phyloP scores from a whole-genome alignment of 2,113 vertebrate genomes.

The Erinaceus europaeus region DNA sequence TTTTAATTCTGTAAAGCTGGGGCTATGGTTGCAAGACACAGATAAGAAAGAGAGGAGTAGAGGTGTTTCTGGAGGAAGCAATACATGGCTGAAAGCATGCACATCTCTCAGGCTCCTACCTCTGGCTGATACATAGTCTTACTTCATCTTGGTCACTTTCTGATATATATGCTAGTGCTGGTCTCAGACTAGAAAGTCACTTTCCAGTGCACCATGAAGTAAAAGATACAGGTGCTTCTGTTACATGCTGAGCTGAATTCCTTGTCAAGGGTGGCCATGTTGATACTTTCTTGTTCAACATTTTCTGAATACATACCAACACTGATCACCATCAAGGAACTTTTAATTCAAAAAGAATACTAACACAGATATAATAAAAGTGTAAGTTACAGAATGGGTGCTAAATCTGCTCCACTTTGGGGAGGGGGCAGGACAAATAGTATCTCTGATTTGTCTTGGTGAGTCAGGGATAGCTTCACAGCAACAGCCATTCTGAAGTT shows the following conservation, averaged over 20 bases:
- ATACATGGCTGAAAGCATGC: neutral
- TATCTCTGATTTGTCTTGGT: neutral
- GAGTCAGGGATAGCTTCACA: neutral
- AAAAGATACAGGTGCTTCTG: constrained; percentile 1
- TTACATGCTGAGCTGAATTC: neutral
- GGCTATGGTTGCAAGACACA: neutral
- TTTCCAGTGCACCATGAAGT: neutral
- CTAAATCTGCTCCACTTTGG: neutral
- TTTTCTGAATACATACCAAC: neutral
- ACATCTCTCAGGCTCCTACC: neutral
- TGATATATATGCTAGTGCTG: neutral
- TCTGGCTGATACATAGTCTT: neutral
- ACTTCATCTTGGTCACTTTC: neutral
- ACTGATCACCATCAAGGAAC: neutral
- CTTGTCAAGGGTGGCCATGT: neutral
- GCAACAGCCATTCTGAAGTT: neutral
- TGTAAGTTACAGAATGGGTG: neutral
- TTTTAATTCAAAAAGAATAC: neutral
- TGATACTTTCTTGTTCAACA: neutral
- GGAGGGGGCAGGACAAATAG: neutral
- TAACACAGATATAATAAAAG: neutral
- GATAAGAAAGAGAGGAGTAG: neutral
- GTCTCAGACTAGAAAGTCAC: neutral
- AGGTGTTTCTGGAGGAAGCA: neutral
- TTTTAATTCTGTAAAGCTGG: neutral